Percentiles rank a stretch among this genome's conserved stretches.
These are phyloP conservation scores for Caenorhabditis doughertyi DNA, from an alignment of 2,888 invertebrate genomes.

Conservation along the genomic window DNA sequence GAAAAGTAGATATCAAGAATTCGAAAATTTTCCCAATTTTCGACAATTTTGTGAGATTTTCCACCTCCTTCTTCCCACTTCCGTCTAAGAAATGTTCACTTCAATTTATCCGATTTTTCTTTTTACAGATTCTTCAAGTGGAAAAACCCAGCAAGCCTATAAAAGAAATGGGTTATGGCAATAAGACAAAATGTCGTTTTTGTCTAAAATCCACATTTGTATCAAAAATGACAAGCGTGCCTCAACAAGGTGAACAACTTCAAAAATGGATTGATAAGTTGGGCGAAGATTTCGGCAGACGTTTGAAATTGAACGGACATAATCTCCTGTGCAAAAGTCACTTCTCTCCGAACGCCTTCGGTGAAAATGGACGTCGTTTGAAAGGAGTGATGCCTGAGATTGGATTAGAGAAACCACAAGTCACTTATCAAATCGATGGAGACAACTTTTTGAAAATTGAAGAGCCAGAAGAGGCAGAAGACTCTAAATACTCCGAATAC, in stretches of 20 bases:
- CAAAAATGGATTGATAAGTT: background rate
- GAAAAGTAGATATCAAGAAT: no score
- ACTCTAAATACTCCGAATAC: no score
- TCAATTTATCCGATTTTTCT: no score
- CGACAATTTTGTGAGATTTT: no score
- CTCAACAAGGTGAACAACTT: background rate
- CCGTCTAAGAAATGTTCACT: no score
- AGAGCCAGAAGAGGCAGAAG: no score
- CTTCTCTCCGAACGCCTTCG: background rate
- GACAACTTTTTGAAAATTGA: background rate
- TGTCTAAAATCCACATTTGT: background rate
- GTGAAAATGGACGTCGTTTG: background rate
- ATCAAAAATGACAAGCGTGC: background rate
- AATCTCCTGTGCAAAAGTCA: background rate
- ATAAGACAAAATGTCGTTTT: background rate
- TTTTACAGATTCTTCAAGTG: background rate
- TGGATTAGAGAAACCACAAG: background rate
- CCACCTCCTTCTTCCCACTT: no score
- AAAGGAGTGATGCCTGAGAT: background rate
- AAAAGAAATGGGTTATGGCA: background rate
- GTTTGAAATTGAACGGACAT: background rate
- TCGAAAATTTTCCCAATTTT: no score
- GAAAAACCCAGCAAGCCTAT: no score
- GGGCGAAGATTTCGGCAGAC: background rate
- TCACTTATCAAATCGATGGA: background rate